Base-by-base conservation (phyloP, 2,113 vertebrate genomes). In the Anolis carolinensis region DNA sequence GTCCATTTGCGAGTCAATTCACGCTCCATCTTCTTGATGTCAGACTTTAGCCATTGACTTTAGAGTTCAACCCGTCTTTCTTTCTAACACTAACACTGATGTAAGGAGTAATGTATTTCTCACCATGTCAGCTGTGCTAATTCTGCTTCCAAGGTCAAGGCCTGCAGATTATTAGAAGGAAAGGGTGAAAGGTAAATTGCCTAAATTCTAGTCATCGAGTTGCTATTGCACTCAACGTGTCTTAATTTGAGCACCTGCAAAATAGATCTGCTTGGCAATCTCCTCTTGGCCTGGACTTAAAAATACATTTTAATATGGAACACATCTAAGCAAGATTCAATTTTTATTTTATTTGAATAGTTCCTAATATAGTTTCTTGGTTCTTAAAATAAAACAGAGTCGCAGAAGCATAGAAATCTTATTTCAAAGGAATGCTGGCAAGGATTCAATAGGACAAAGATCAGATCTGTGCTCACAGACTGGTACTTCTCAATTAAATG, bases 361-460 rank as follows among this genome's bases (percentile, higher is more conserved):
- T 87, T 89, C 81, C 86, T 86, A 55, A 79, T 25, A 87, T 13
- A 86, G 52, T 81, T 90, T 59, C 65, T 75, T 68, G 25, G 25
- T 74, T 44, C 39, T 30, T 30, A 72, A 39, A 89, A 3, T 70
- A 82, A 67, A 80, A 88, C 67, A 91, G 9, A 68, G 65, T 10
- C 2, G 20, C 73, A 89, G 86, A 86, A 78, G 55, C 36, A 86
- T 30, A 55, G 77, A 36, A 79, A 79, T 6, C 27, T 68, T 68
- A 30, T 67, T 67, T 79, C 65, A 67, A 74, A 30, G 55, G 55
- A 78, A 55, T 77, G n/a, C 65, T 85, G 50, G 59, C 62, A 87
- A 88, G 78, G 68, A 88, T 65, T 52, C 88, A 85, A 83, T 50
- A 44, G 90, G 89, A 76, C 86, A 90, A 89, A 89, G 79, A 92